A percentile compares a stretch with the other conserved stretches of the same genome.
Evolutionary conservation across 2,888 invertebrate species (phyloP).

Genomic region (Laothoe populi): DNA sequence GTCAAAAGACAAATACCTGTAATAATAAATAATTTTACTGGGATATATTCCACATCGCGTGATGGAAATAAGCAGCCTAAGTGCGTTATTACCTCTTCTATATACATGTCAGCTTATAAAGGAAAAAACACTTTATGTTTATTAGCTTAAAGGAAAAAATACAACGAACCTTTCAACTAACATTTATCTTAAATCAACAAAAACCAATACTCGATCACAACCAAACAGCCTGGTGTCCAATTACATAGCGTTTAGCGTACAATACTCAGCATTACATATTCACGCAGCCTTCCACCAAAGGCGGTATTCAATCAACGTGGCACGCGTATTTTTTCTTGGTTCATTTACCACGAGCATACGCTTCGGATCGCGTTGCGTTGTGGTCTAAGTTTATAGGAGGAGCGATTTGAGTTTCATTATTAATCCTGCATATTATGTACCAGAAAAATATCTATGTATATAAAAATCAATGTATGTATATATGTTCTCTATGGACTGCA

Average conservation of each 20-base stretch:
- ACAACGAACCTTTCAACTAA: background rate
- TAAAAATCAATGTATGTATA: too few relatives aligned
- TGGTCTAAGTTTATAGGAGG: slow-evolving; percentile 33
- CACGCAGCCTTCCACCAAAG: slow-evolving; percentile 68
- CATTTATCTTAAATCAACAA: slow-evolving; percentile 19
- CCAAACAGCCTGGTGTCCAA: slow-evolving; percentile 47
- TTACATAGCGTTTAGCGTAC: slow-evolving; percentile 67
- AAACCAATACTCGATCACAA: slow-evolving; percentile 38
- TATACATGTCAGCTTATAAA: too few relatives aligned
- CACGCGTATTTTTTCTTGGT: slow-evolving; percentile 69
- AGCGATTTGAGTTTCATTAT: background rate
- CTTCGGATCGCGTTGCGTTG: slow-evolving; percentile 44
- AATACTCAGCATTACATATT: slow-evolving; percentile 68
- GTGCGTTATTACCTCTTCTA: too few relatives aligned
- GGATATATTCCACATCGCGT: too few relatives aligned
- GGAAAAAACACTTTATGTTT: too few relatives aligned
- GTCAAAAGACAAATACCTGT: too few relatives aligned
- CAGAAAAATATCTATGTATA: too few relatives aligned
- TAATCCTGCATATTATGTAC: background rate
- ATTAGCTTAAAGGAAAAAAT: too few relatives aligned
- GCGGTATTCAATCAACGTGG: slow-evolving; percentile 68
- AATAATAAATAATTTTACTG: too few relatives aligned
- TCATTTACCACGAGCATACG: slow-evolving; percentile 69
- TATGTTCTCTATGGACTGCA: too few relatives aligned
- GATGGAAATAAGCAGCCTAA: too few relatives aligned